A percentile compares a stretch with the other conserved stretches of the same genome.
These are phyloP conservation scores for Patella caerulea DNA, from an alignment of 2,888 invertebrate species.

Conservation along the genomic window DNA sequence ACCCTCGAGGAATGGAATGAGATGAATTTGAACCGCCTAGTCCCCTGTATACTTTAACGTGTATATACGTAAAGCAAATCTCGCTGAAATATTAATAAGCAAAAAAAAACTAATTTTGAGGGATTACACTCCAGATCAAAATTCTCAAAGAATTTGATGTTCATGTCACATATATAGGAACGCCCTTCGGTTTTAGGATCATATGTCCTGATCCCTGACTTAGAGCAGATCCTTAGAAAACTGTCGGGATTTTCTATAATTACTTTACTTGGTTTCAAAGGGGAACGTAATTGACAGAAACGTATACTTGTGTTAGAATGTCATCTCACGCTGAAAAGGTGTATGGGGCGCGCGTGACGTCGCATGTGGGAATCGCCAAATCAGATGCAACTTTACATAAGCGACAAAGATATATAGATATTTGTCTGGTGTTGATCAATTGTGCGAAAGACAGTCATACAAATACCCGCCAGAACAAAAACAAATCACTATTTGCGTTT, in stretches of 20 bases:
- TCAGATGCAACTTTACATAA: not conserved
- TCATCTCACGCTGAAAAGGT: not conserved
- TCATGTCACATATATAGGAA: no score
- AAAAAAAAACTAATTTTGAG: no score
- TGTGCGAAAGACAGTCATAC: constrained; percentile 2
- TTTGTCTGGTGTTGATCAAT: not conserved
- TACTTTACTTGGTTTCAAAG: constrained; percentile 9
- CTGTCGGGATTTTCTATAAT: constrained; percentile 6
- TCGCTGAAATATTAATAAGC: no score
- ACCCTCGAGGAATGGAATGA: no score
- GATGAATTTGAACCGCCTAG: no score
- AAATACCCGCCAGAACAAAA: constrained; percentile 2
- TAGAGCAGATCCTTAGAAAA: not conserved
- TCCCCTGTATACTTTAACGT: no score
- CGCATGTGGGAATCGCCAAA: not conserved
- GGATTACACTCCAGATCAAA: no score
- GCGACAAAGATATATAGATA: not conserved
- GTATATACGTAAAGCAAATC: no score
- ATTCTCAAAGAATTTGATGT: no score
- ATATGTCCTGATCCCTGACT: not conserved
- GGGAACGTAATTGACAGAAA: not conserved
- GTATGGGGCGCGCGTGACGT: not conserved
- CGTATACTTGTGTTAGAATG: constrained; percentile 5
- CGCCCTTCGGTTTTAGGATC: not conserved
- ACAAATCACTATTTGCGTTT: not conserved